phyloP scores from a whole-genome alignment of 2,888 invertebrate genomes.

The Elegia similella region DNA sequence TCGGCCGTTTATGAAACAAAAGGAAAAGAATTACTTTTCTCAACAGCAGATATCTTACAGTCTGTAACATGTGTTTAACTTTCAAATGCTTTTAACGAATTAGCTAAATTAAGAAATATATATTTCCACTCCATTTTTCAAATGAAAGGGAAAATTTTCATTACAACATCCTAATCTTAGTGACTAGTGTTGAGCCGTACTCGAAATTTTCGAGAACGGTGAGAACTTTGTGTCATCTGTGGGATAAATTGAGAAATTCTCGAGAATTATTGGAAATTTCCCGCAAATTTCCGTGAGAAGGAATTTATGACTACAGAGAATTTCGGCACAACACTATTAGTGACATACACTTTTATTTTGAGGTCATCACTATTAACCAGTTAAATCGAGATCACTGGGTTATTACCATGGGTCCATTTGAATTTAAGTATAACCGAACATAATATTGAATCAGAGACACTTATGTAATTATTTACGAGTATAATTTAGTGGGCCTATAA shows the following conservation, averaged over 20 bases:
- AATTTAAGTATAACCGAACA: not conserved
- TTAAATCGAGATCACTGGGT: conserved; percentile 1
- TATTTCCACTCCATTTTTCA: not conserved
- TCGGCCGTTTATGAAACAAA: too few species aligned
- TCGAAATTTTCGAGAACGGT: too few species aligned
- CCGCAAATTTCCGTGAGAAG: not conserved
- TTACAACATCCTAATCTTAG: too few species aligned
- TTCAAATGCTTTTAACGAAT: too few species aligned
- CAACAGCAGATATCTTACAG: too few species aligned
- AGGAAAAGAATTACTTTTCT: too few species aligned
- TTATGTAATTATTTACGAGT: not conserved
- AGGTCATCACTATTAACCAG: not conserved
- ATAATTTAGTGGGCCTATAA: not conserved
- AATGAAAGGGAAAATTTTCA: too few species aligned
- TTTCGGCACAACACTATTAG: not conserved
- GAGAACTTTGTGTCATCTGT: too few species aligned
- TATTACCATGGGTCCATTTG: not conserved
- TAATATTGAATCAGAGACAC: not conserved
- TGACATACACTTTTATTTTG: not conserved
- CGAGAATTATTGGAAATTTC: too few species aligned
- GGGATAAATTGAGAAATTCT: too few species aligned
- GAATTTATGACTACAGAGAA: not conserved
- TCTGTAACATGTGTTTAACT: too few species aligned
- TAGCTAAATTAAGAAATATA: not conserved
- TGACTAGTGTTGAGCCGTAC: too few species aligned